Evolutionary conservation across 2,888 invertebrate species (phyloP).

Genomic region (Anoncus sp.): DNA sequence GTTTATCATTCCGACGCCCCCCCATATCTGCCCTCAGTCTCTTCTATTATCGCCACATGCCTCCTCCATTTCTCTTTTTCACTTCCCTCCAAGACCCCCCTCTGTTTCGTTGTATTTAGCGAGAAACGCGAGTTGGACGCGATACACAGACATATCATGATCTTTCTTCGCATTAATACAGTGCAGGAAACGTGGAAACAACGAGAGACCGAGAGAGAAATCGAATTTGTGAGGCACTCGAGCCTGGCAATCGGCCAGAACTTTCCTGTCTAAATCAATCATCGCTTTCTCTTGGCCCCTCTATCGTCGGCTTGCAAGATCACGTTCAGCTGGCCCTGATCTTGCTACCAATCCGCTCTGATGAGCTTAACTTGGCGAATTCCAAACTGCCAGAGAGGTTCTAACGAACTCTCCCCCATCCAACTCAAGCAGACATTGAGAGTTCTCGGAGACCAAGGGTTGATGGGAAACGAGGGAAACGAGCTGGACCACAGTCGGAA

Average conservation of each 20-base stretch:
- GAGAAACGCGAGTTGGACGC: constrained; percentile 57
- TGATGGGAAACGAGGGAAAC: constrained; percentile 28
- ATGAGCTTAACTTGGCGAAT: constrained; percentile 67
- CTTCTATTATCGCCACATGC: constrained; percentile 53
- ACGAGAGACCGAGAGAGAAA: not conserved
- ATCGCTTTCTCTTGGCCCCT: constrained; percentile 56
- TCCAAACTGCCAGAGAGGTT: constrained; percentile 43
- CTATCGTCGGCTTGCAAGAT: constrained; percentile 57
- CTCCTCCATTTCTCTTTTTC: constrained; percentile 39
- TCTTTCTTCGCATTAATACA: constrained; percentile 23
- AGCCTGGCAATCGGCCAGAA: constrained; percentile 66
- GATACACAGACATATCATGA: constrained; percentile 24
- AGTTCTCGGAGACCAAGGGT: not conserved
- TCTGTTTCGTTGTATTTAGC: constrained; percentile 61
- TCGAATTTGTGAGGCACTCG: constrained; percentile 18
- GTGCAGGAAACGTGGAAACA: constrained; percentile 7
- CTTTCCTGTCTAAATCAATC: constrained; percentile 70
- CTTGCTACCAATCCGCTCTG: constrained; percentile 63
- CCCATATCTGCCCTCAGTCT: constrained; percentile 34
- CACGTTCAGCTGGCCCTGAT: constrained; percentile 61
- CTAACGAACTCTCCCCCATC: constrained; percentile 61
- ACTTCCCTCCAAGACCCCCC: constrained; percentile 5
- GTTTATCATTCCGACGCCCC: constrained; percentile 32
- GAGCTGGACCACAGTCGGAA: constrained; percentile 20
- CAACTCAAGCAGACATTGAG: constrained; percentile 33